Evolutionary conservation across 2,888 invertebrate species (phyloP).

Genomic region (Apamea epomidion): DNA sequence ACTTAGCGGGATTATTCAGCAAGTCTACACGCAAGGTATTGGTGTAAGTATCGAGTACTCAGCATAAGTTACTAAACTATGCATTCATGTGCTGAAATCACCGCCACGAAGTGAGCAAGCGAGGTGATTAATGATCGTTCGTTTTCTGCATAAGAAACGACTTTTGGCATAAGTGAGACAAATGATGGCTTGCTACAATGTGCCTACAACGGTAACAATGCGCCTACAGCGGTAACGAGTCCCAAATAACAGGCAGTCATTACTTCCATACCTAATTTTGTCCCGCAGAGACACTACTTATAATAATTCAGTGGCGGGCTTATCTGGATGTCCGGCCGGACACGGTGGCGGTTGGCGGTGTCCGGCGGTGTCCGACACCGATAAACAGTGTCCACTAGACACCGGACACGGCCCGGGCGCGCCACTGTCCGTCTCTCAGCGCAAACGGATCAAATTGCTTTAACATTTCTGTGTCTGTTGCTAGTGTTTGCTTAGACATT

Average conservation of each 20-base stretch:
- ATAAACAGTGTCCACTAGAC: constrained; percentile 41
- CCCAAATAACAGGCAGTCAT: constrained; percentile 17
- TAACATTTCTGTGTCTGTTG: constrained; percentile 30
- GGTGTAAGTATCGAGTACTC: no score
- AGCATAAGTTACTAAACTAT: background rate
- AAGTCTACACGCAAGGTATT: background rate
- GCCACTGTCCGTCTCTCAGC: constrained; percentile 34
- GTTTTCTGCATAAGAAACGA: background rate
- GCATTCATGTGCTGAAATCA: background rate
- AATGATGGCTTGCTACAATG: constrained; percentile 15
- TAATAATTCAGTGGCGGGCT: constrained; percentile 58
- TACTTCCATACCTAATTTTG: constrained; percentile 33
- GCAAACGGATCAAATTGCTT: constrained; percentile 45
- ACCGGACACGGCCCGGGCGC: constrained; percentile 34
- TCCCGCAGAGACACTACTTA: constrained; percentile 52
- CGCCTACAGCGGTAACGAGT: background rate
- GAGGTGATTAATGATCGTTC: background rate
- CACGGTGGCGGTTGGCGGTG: constrained; percentile 21
- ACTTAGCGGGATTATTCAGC: background rate
- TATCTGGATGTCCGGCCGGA: constrained; percentile 53
- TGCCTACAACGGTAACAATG: background rate
- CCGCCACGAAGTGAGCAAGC: background rate
- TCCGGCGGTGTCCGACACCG: constrained; percentile 32
- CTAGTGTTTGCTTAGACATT: constrained; percentile 23
- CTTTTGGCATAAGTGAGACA: constrained; percentile 10